phyloP scores from a whole-genome alignment of 2,797 vertebrate genomes.

The Sparidentex hasta region DNA sequence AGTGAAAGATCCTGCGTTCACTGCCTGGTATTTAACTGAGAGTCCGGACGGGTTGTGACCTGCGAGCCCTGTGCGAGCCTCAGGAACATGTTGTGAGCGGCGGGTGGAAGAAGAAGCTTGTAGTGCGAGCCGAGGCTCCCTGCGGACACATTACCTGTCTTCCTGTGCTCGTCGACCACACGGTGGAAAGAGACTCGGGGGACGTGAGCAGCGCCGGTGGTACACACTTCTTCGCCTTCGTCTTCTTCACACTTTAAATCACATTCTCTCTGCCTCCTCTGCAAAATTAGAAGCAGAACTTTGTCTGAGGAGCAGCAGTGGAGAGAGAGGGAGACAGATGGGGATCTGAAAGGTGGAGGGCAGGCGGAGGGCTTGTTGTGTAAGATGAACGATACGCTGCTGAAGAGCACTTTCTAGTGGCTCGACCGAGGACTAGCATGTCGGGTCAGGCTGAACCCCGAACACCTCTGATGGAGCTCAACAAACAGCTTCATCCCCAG shows the following conservation, averaged over 20 bases:
- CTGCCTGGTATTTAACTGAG: not conserved
- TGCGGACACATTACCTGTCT: conserved; percentile 53
- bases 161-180: conserved; percentile 58
- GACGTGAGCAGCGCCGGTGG: conserved; percentile 53
- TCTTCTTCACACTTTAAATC: conserved; percentile 68
- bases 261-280: conserved; percentile 75
- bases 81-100: conserved; percentile 9
- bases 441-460: not conserved
- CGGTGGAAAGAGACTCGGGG: conserved; percentile 5
- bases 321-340: conserved; percentile 49
- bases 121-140: conserved; percentile 38
- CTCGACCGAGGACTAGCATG: conserved; percentile 74
- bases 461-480: not conserved
- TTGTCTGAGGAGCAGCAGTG: conserved; percentile 43
- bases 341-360: conserved; percentile 27
- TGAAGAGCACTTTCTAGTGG: conserved; percentile 92
- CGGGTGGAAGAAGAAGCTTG: conserved; percentile 13
- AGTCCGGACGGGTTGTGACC: not conserved
- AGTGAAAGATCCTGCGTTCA: not conserved
- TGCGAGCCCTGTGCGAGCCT: not conserved
- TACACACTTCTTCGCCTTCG: conserved; percentile 32
- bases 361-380: not conserved
- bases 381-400: conserved; percentile 82
- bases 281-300: conserved; percentile 81
- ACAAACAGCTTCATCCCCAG: not conserved